Percentiles rank a stretch among this genome's conserved stretches.
Evolutionary conservation across 2,113 vertebrate species (phyloP).

Genomic region (Pampusana beccarii): DNA sequence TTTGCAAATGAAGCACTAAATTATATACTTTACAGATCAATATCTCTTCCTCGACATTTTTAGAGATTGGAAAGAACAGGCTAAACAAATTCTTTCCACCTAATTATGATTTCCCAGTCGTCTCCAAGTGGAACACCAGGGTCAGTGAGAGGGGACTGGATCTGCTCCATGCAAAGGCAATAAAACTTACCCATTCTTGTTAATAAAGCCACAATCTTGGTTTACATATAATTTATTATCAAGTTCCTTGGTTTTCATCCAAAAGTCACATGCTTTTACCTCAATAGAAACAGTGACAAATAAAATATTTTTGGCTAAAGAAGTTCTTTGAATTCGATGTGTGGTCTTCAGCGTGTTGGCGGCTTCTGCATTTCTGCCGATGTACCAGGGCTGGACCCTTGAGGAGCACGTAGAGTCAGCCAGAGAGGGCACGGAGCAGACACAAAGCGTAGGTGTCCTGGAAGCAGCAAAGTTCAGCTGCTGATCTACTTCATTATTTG

Average conservation of each 20-base stretch:
- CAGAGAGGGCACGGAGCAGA: neutral
- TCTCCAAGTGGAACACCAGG: neutral
- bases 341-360: neutral
- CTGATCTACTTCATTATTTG: neutral
- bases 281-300: neutral
- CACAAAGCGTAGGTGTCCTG: no score
- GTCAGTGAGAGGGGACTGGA: neutral
- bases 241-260: neutral
- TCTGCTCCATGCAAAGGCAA: neutral
- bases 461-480: neutral
- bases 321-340: rapidly evolving
- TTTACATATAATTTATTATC: neutral
- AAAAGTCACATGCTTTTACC: neutral
- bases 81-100: neutral
- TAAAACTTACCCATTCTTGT: neutral
- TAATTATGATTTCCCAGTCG: neutral
- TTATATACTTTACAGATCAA: neutral
- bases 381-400: neutral
- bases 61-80: neutral
- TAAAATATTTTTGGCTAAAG: neutral
- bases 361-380: rapidly evolving
- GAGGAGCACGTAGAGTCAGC: rapidly evolving
- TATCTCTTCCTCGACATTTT: neutral
- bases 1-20: neutral
- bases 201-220: neutral